phyloP scores from a whole-genome alignment of 1,140 invertebrate genomes.

The Zelostemma sp. region DNA sequence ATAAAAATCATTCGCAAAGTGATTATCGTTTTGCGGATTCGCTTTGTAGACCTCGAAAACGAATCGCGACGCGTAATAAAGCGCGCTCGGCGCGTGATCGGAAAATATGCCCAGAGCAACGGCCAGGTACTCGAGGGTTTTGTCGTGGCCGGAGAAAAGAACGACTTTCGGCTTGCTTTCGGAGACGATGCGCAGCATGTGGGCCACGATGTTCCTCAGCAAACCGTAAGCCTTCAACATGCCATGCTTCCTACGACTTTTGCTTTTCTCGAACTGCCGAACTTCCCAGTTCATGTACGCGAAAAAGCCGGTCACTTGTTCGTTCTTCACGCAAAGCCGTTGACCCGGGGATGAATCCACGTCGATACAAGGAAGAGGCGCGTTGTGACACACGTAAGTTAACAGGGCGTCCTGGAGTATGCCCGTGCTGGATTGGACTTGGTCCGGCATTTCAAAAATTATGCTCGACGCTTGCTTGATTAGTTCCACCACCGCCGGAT shows the following conservation, averaged over 20 bases:
- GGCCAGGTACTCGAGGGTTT: slow-evolving; percentile 86
- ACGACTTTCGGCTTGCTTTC: slow-evolving; percentile 84
- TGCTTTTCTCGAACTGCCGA: slow-evolving; percentile 75
- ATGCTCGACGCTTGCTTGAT: slow-evolving; percentile 75
- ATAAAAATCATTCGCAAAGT: slow-evolving; percentile 77
- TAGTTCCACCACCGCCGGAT: slow-evolving; percentile 78
- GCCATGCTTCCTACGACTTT: slow-evolving; percentile 76
- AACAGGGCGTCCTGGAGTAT: slow-evolving; percentile 85
- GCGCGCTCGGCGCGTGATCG: slow-evolving; percentile 72
- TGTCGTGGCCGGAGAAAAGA: slow-evolving; percentile 92
- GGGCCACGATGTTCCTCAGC: slow-evolving; percentile 81
- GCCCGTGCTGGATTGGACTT: slow-evolving; percentile 67
- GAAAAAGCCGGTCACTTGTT: slow-evolving; percentile 81
- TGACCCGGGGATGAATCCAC: slow-evolving; percentile 62
- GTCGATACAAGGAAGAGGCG: slow-evolving; percentile 79
- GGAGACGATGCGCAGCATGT: slow-evolving; percentile 83
- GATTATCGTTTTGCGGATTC: slow-evolving; percentile 63
- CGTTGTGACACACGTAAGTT: slow-evolving; percentile 86
- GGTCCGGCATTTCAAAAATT: slow-evolving; percentile 75
- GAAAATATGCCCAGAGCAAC: slow-evolving; percentile 80
- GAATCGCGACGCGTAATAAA: slow-evolving; percentile 85
- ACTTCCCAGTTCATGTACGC: slow-evolving; percentile 83
- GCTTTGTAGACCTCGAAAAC: slow-evolving; percentile 85
- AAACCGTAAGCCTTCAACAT: slow-evolving; percentile 83
- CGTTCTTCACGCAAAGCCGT: slow-evolving; percentile 73